These are phyloP conservation scores for Tympanuchus pallidicinctus DNA, from an alignment of 2,113 vertebrate species.

Conservation along the genomic window DNA sequence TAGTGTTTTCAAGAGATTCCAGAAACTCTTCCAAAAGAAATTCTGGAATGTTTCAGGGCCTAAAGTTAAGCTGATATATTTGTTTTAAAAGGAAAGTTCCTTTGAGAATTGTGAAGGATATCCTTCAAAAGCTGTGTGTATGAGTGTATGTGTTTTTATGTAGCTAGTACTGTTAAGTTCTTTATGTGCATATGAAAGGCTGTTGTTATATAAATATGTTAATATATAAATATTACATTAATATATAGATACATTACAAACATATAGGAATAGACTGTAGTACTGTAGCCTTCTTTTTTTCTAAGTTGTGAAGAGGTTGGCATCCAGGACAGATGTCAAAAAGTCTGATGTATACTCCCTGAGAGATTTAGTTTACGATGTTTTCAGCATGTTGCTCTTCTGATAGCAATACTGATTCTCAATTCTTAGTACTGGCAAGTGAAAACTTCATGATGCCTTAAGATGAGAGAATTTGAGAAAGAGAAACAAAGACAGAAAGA, in stretches of 20 bases:
- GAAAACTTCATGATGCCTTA: neutral
- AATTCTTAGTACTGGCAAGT: neutral
- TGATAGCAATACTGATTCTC: neutral
- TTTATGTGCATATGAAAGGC: neutral
- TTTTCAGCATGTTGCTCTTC: neutral
- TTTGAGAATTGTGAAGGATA: neutral
- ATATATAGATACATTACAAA: neutral
- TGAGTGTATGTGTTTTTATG: neutral
- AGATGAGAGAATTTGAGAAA: neutral
- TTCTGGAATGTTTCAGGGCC: neutral
- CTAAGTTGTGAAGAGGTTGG: neutral
- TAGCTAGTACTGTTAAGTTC: neutral
- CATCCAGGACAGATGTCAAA: neutral
- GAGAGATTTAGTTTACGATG: neutral
- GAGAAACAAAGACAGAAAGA: neutral
- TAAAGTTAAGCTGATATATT: neutral
- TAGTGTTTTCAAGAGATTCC: constrained; percentile 56
- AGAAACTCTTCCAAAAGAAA: constrained; percentile 52
- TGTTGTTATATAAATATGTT: neutral
- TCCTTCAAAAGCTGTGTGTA: neutral
- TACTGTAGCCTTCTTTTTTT: no score
- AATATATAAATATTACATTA: no score
- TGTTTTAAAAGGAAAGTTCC: neutral
- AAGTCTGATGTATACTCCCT: neutral
- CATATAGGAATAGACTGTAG: neutral